A percentile compares a stretch with the other conserved stretches of the same genome.
phyloP scores from a whole-genome alignment of 1,140 invertebrate genomes.

The Phenacoccus solenopsis region DNA sequence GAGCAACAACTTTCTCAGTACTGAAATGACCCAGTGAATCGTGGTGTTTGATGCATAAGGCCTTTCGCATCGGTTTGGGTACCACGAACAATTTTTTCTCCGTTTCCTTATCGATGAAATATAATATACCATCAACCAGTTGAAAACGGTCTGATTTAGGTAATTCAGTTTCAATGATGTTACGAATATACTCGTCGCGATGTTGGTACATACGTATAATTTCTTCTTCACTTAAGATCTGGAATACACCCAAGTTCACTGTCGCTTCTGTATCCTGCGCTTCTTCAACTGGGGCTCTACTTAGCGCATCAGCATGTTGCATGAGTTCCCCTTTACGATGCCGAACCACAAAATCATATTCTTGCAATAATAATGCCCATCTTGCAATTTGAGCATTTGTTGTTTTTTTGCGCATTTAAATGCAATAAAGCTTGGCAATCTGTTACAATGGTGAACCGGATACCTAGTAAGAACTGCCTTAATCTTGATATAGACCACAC shows the following conservation, averaged over 20 bases:
- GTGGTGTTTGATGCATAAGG: background rate
- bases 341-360: conserved; percentile 27
- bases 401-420: conserved; percentile 19
- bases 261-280: background rate
- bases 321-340: conserved; percentile 28
- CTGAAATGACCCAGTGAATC: background rate
- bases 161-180: background rate
- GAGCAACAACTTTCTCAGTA: background rate
- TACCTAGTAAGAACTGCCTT: background rate
- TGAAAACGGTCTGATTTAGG: background rate
- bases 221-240: background rate
- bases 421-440: conserved; percentile 10
- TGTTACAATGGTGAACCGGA: background rate
- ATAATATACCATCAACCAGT: background rate
- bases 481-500: background rate
- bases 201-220: background rate
- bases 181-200: background rate
- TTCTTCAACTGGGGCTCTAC: conserved; percentile 21
- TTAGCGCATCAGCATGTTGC: conserved; percentile 33
- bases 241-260: background rate
- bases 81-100: background rate
- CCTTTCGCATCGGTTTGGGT: background rate
- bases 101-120: background rate
- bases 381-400: conserved; percentile 28
- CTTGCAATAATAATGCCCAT: conserved; percentile 31